Percentiles rank a stretch among this genome's conserved stretches.
These are phyloP conservation scores for Leiothrix lutea DNA, from an alignment of 2,113 vertebrate genomes.

Conservation along the genomic window DNA sequence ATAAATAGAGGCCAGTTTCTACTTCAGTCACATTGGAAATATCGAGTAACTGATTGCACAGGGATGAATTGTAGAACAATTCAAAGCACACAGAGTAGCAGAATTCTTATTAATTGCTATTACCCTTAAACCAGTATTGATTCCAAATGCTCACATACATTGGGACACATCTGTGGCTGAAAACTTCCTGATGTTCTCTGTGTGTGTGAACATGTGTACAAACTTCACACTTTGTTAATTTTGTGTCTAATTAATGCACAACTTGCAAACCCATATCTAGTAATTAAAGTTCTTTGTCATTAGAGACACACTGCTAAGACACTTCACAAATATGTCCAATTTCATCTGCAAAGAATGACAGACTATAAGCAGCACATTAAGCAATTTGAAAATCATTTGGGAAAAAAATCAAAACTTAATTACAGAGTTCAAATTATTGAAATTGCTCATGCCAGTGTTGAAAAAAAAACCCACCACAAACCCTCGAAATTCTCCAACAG, in stretches of 20 bases:
- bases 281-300: constrained; percentile 43
- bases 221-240: constrained; percentile 19
- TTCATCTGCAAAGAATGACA: constrained; percentile 48
- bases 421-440: constrained; percentile 46
- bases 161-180: background rate
- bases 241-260: constrained; percentile 38
- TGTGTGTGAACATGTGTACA: background rate
- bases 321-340: constrained; percentile 36
- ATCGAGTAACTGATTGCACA: background rate
- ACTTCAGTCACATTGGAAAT: background rate
- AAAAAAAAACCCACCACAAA: background rate
- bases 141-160: background rate
- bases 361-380: constrained; percentile 23
- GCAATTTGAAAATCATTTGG: constrained; percentile 47
- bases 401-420: constrained; percentile 44
- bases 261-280: constrained; percentile 17
- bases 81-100: background rate
- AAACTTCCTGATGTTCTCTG: background rate
- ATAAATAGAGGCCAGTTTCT: background rate
- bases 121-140: background rate
- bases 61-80: background rate
- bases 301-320: background rate
- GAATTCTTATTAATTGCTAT: background rate
- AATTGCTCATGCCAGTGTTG: background rate
- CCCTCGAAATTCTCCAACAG: background rate